Evolutionary conservation across 2,113 vertebrate species (phyloP), one percentile per base, ranked within the genome.

Genomic region (Myocastor coypus): DNA sequence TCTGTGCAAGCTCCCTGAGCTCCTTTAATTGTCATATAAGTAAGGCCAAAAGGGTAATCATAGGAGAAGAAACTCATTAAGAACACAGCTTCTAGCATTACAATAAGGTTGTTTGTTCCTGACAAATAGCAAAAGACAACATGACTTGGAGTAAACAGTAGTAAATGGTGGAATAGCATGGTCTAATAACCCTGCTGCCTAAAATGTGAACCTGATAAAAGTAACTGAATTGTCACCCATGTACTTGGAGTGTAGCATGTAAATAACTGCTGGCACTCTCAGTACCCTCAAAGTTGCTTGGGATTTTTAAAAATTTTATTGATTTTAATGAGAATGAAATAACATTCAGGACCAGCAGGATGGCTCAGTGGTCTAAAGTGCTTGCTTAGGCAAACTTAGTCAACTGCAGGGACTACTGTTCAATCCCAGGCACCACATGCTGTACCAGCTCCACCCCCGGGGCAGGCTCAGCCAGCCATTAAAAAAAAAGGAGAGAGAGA

Each of bases 61-160:
- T 5, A 42, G 22, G 26, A 42, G 34, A 80, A 92, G 42, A 90
- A 94, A 92, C 80, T 64, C n/a, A 71, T 84, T 84, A 92, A 63
- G 63, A 92, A 40, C 75, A 81, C 20, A 46, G 50, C 40, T 81
- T 91, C 59, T 26, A 75, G 68, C 22, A 85, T 9, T 42, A 57
- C n/a, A 66, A 9, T 17, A 78, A 78, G 66, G 7, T 9, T 59
- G 5, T 52, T 57, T 75, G 28, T 55, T 85, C 42, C 83, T 85
- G 82, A 57, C 20, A 95, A 91, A 91, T 17, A 66, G 83, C 80
- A 59, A 59, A 89, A 87, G 50, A 26, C 78, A 88, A 71, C 89
- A 84, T 32, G 71, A 6, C 2, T 28, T 69, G 34, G 69, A 85
- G 64, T 14, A 61, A 16, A 81, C 32, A 50, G 24, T 34, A 30